Percentiles rank a stretch among this genome's conserved stretches.
Conservation (phyloP, 2,113 vertebrate genomes). For the Saimiri boliviensis region DNA sequence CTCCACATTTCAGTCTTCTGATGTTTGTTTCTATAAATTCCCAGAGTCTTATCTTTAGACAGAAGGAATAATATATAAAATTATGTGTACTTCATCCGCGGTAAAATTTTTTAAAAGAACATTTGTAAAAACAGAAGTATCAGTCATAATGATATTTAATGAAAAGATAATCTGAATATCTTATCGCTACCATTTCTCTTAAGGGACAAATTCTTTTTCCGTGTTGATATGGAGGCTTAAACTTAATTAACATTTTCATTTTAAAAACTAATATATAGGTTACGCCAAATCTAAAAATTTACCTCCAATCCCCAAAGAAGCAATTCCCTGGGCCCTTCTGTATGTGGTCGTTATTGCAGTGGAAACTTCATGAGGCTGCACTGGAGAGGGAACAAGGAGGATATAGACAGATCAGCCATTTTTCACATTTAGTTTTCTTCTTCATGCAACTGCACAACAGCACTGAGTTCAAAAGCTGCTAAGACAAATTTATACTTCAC, state of each 20-base stretch:
- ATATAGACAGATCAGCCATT: background rate
- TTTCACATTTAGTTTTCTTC: slow-evolving; percentile 1
- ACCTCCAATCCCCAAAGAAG: background rate
- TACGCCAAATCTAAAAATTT: background rate
- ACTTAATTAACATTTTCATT: background rate
- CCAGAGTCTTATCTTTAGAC: background rate
- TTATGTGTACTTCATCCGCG: background rate
- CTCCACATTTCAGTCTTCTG: background rate
- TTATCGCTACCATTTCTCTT: background rate
- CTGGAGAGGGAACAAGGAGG: background rate
- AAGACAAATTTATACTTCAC: background rate
- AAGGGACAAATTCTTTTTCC: background rate
- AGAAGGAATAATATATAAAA: background rate
- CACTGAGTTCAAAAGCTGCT: background rate
- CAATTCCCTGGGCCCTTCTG: background rate
- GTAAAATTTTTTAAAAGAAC: background rate
- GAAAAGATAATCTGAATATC: background rate
- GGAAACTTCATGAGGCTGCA: background rate
- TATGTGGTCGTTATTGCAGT: background rate
- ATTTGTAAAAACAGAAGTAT: background rate
- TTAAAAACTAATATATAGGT: background rate
- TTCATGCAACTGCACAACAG: background rate
- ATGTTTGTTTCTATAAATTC: background rate
- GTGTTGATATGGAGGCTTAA: background rate
- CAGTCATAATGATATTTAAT: background rate